A percentile compares a stretch with the other conserved stretches of the same genome.
These are phyloP conservation scores for Thalpophila matura DNA, from an alignment of 2,888 invertebrate genomes.

Conservation along the genomic window DNA sequence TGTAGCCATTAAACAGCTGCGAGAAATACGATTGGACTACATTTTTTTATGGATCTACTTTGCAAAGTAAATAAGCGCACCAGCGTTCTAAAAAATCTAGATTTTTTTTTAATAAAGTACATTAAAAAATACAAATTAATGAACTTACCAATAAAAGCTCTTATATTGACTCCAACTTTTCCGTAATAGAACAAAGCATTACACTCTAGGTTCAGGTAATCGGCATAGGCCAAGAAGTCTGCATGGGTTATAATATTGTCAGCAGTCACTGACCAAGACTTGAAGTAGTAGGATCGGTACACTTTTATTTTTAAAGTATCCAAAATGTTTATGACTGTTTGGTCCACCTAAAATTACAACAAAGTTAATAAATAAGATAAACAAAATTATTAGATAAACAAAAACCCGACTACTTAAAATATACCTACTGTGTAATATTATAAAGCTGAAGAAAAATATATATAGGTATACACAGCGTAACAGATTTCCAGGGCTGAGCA, in stretches of 20 bases:
- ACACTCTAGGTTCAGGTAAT: conserved; percentile 85
- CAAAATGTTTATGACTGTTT: conserved; percentile 84
- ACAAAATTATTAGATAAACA: background rate
- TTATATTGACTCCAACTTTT: conserved; percentile 81
- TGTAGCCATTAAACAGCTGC: too few relatives aligned
- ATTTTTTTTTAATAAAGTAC: too few relatives aligned
- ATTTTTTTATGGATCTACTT: too few relatives aligned
- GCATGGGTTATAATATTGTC: conserved; percentile 78
- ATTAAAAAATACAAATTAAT: too few relatives aligned
- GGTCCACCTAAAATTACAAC: conserved; percentile 84
- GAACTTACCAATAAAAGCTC: conserved; percentile 81
- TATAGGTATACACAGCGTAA: too few relatives aligned
- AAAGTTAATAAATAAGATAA: background rate
- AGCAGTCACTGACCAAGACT: conserved; percentile 85
- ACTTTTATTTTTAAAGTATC: conserved; percentile 81
- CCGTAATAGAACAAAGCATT: conserved; percentile 91
- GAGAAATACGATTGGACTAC: too few relatives aligned
- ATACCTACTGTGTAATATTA: background rate
- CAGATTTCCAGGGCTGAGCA: too few relatives aligned
- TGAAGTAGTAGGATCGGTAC: conserved; percentile 89
- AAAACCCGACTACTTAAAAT: background rate
- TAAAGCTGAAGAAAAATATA: background rate
- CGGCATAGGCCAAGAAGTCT: conserved; percentile 86
- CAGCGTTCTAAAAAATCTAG: too few relatives aligned
- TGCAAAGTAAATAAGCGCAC: too few relatives aligned